A percentile compares a stretch with the other conserved stretches of the same genome.
phyloP scores from a whole-genome alignment of 2,888 invertebrate species.

The Galerucella pusilla region DNA sequence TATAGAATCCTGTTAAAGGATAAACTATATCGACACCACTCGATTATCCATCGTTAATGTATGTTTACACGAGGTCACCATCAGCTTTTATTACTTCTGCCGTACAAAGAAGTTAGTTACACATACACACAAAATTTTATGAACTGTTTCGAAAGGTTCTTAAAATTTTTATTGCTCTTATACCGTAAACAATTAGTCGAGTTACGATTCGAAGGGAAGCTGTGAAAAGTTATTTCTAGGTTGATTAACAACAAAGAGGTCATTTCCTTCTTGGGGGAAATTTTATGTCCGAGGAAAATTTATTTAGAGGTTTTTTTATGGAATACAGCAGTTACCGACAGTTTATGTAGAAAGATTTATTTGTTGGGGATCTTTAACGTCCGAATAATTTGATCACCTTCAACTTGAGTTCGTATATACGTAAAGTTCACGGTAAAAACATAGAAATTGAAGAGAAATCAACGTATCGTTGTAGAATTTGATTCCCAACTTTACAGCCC shows the following conservation, averaged over 20 bases:
- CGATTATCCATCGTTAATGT: constrained; percentile 1
- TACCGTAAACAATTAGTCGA: constrained; percentile 38
- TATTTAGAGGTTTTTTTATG: constrained; percentile 14
- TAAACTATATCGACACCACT: not conserved
- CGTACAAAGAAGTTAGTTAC: constrained; percentile 22
- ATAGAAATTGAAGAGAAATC: no score
- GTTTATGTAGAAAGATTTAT: not conserved
- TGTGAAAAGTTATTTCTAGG: constrained; percentile 32
- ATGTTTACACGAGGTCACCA: constrained; percentile 24
- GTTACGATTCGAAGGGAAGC: constrained; percentile 31
- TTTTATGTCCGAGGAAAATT: constrained; percentile 21
- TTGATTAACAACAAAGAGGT: constrained; percentile 19
- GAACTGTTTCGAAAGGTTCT: constrained; percentile 30
- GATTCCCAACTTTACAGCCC: no score
- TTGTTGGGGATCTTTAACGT: not conserved
- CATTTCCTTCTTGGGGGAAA: constrained; percentile 22
- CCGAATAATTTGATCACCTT: not conserved
- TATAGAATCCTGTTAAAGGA: not conserved
- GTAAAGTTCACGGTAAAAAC: not conserved
- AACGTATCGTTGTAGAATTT: no score
- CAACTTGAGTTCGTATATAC: not conserved
- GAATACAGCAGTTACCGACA: not conserved
- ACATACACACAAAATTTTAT: constrained; percentile 9
- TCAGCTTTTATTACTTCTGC: constrained; percentile 16
- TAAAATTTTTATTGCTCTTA: constrained; percentile 36